A percentile compares a stretch with the other conserved stretches of the same genome.
Conservation (phyloP, 2,113 vertebrate genomes). For the Sakesphorus luctuosus region DNA sequence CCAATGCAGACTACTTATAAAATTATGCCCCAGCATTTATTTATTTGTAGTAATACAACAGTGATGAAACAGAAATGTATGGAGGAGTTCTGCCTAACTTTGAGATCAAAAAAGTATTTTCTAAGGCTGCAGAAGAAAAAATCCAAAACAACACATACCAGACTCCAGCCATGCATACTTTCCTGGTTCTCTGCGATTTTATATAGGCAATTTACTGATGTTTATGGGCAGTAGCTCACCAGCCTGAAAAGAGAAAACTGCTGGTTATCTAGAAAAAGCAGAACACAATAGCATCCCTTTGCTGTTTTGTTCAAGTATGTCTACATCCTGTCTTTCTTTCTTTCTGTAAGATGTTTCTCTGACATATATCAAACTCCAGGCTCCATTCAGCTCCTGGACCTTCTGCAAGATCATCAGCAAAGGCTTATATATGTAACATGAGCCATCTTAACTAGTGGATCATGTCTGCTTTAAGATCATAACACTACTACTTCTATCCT, state of each 20-base stretch:
- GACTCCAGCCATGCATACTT: neutral
- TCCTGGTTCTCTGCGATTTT: neutral
- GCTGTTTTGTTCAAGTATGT: neutral
- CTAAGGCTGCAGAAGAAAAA: neutral
- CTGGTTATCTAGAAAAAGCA: neutral
- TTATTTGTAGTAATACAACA: neutral
- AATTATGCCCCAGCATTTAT: neutral
- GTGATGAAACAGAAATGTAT: neutral
- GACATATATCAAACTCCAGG: neutral
- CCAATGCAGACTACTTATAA: neutral
- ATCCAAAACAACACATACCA: neutral
- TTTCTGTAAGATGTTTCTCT: neutral
- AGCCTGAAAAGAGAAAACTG: neutral
- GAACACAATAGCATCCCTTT: neutral
- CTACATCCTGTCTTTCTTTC: neutral
- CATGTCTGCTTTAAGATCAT: neutral
- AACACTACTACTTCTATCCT: neutral
- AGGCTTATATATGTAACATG: neutral
- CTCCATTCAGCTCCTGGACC: neutral
- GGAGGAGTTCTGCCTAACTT: neutral
- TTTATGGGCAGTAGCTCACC: neutral
- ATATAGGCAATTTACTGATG: neutral
- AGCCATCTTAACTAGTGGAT: neutral
- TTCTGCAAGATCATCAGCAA: neutral
- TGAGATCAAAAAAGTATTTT: neutral